A percentile compares a stretch with the other conserved stretches of the same genome.
These are phyloP conservation scores for Cardiocondyla obscurior DNA, from an alignment of 1,140 invertebrate genomes.

Conservation along the genomic window DNA sequence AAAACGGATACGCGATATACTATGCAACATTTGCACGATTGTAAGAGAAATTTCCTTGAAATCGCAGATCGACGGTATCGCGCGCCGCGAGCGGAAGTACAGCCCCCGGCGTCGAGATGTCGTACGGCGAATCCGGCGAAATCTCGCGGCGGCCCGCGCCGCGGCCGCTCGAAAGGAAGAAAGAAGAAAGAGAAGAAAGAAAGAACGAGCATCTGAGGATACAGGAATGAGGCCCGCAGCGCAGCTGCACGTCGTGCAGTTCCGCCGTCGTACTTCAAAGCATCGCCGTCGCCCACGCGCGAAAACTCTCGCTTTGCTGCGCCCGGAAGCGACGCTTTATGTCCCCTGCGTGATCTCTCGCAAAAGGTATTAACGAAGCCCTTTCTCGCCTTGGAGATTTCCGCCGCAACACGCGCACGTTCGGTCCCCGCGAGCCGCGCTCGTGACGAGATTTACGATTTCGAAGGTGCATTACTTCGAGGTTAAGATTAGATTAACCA, in stretches of 20 bases:
- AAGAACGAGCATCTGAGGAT: conserved; percentile 8
- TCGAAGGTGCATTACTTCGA: background rate
- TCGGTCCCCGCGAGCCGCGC: background rate
- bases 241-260: conserved; percentile 42
- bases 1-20: background rate
- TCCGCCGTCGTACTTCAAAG: conserved; percentile 58
- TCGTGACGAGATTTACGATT: background rate
- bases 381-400: background rate
- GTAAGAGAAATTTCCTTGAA: background rate
- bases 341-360: conserved; percentile 38
- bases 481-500: background rate
- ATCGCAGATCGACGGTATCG: conserved; percentile 15
- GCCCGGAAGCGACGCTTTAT: conserved; percentile 62
- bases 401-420: background rate
- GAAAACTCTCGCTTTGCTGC: conserved; percentile 51
- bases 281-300: conserved; percentile 48
- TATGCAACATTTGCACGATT: background rate
- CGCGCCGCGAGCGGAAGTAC: background rate
- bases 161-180: background rate
- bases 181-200: conserved; percentile 7
- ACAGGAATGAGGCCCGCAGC: background rate
- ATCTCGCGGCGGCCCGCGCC: background rate
- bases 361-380: conserved; percentile 53
- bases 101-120: background rate
- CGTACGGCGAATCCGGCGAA: background rate